These are phyloP conservation scores for Irena cyanogastra DNA, from an alignment of 2,113 vertebrate species.

Conservation along the genomic window DNA sequence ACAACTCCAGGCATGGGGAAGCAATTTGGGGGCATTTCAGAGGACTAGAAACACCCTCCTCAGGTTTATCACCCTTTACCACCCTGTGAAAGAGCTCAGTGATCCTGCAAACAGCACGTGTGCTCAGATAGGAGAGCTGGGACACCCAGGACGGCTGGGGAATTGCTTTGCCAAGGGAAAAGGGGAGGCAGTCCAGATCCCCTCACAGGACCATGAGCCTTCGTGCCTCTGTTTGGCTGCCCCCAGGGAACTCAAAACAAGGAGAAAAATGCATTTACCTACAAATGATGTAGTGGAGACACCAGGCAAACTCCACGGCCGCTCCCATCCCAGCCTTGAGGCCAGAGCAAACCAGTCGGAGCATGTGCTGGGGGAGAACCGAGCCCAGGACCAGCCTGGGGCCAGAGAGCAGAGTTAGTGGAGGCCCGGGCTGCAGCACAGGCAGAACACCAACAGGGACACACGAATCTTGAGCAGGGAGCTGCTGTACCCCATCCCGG, in stretches of 20 bases:
- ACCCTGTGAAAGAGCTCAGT: not conserved
- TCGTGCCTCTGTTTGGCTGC: not conserved
- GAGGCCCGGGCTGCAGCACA: not conserved
- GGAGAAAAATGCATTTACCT: conserved; percentile 68
- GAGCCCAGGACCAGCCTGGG: conserved; percentile 80
- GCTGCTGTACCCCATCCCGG: fast-evolving
- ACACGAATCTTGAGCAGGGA: not conserved
- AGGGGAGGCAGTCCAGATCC: not conserved
- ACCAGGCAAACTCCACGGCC: conserved; percentile 91
- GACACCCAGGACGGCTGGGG: not conserved
- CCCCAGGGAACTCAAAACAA: not conserved
- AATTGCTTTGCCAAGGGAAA: not conserved
- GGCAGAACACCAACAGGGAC: not conserved
- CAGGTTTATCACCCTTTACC: not conserved
- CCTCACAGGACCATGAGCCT: fast-evolving
- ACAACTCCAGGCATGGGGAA: not conserved
- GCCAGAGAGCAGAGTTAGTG: not conserved
- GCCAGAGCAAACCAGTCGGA: conserved; percentile 74
- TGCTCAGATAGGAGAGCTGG: fast-evolving
- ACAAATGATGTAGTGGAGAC: conserved; percentile 89
- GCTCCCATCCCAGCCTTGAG: conserved; percentile 76
- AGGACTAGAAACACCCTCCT: not conserved
- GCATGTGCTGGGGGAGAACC: conserved; percentile 76
- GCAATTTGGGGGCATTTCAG: fast-evolving
- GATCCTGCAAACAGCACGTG: not conserved